A percentile compares a stretch with the other conserved stretches of the same genome.
phyloP scores from a whole-genome alignment of 2,888 invertebrate species.

The Drepanosiphum platanoidis region DNA sequence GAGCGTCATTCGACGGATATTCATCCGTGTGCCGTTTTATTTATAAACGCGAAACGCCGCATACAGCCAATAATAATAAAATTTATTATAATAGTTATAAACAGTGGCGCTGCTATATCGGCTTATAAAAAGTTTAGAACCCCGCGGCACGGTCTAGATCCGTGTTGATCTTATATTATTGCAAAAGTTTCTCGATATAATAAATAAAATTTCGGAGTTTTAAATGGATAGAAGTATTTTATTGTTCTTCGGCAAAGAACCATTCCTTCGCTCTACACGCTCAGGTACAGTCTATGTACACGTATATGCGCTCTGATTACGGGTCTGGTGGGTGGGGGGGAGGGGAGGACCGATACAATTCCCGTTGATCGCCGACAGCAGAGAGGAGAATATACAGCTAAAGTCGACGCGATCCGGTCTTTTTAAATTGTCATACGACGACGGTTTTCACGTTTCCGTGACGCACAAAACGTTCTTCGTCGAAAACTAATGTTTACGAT shows the following conservation, averaged over 20 bases:
- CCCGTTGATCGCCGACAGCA: conserved; percentile 6
- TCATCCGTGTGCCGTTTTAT: not conserved
- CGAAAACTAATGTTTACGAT: no score
- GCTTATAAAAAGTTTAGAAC: not conserved
- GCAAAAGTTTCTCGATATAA: conserved; percentile 29
- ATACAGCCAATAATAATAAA: not conserved
- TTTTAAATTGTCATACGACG: no score
- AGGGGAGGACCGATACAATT: not conserved
- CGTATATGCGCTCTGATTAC: conserved; percentile 10
- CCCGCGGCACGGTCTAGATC: not conserved
- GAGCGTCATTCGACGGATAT: not conserved
- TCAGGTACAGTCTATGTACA: not conserved
- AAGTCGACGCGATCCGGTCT: not conserved
- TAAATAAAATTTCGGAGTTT: conserved; percentile 42
- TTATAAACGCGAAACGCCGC: not conserved
- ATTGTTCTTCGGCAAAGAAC: conserved; percentile 21
- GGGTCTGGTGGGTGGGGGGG: conserved; percentile 10
- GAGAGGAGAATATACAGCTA: no score
- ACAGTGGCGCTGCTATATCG: not conserved
- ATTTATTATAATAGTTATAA: not conserved
- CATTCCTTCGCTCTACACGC: not conserved
- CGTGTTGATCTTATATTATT: conserved; percentile 45
- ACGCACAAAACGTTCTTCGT: not conserved
- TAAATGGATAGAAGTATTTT: conserved; percentile 34
- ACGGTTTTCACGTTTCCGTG: not conserved